Base-by-base conservation (phyloP, 1,140 invertebrate species). In the Drosophila varians region DNA sequence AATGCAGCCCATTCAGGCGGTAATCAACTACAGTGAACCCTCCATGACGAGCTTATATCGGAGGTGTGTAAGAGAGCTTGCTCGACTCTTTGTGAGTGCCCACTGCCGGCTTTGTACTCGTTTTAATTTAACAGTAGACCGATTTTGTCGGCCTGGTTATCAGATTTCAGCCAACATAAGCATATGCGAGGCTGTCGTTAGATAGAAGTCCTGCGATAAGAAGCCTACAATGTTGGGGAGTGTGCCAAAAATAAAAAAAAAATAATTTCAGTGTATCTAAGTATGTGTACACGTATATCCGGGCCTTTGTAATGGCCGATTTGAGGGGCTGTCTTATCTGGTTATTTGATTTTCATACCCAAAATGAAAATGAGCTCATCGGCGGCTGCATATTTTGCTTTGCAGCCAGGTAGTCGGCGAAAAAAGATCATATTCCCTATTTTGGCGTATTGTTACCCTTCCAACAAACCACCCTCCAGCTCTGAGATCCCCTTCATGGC, bases 111-210 rank as follows among this genome's bases (percentile, higher is more conserved):
- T 38, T 42, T 45, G 26, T 28, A 18, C 26, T 53, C 26, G 38
- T 70, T 58, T 62, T 74, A 86, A 86, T 86, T 86, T 86, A 86
- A 86, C 80, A 86, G 68, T 77, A 86, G 77, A 86, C 12, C 80
- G 80, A 87, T 87, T 86, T 87, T 71, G 82, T 66, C 65, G 80
- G 80, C n/a, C 28, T 23, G 42, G 42, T 60, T 80, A 86, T 86
- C 80, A 77, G 82, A 80, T 86, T 66, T 76, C 58, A 56, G 47
- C 28, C 28, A 40, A 25, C 40, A 25, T 31, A 43, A 31, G 31
- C 55, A 60, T 55, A 57, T 45, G 55, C 51, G 31, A 57, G 49
- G 53, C 54, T 72, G 73, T 66, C 75, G 69, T 74, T 87, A 64
- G 80, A 86, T 86, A 77, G 47, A 87, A 62, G 58, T 57, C 58